phyloP scores from a whole-genome alignment of 2,888 invertebrate species.

The Elegia similella region DNA sequence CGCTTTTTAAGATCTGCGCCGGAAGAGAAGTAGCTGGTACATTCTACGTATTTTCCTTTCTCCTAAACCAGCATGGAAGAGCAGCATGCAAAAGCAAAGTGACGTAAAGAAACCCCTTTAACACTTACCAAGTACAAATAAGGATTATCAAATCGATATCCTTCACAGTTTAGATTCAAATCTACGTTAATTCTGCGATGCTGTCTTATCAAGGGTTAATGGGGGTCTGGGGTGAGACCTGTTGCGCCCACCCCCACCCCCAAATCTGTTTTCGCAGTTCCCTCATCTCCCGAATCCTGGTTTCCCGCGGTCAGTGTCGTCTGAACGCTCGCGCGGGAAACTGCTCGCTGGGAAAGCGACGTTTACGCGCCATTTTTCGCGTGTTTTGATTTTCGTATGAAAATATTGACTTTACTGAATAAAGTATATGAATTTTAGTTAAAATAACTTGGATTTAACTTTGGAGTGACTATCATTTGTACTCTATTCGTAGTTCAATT shows the following conservation, averaged over 20 bases:
- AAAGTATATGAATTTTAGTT: too few relatives aligned
- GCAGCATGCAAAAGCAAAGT: too few relatives aligned
- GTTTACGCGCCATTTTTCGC: conserved; percentile 4
- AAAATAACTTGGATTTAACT: too few relatives aligned
- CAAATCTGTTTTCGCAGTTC: background rate
- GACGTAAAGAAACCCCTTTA: background rate
- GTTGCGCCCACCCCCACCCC: conserved; percentile 19
- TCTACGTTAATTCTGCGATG: conserved; percentile 13
- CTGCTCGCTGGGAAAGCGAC: background rate
- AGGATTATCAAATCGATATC: conserved; percentile 12
- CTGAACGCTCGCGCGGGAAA: background rate
- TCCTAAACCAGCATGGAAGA: too few relatives aligned
- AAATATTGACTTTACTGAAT: background rate
- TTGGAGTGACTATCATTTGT: too few relatives aligned
- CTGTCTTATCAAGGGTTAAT: conserved; percentile 19
- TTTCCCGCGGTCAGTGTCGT: conserved; percentile 5
- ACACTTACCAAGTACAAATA: conserved; percentile 2
- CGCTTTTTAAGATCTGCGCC: too few relatives aligned
- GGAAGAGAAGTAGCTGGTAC: too few relatives aligned
- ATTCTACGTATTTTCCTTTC: too few relatives aligned
- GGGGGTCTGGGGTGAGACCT: conserved; percentile 17
- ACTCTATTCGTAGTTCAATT: too few relatives aligned
- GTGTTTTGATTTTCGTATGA: conserved; percentile 9
- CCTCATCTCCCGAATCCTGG: background rate
- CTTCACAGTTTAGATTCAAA: background rate